These are phyloP conservation scores for Drosophila persimilis DNA, from an alignment of 1,140 invertebrate genomes.

Conservation along the genomic window DNA sequence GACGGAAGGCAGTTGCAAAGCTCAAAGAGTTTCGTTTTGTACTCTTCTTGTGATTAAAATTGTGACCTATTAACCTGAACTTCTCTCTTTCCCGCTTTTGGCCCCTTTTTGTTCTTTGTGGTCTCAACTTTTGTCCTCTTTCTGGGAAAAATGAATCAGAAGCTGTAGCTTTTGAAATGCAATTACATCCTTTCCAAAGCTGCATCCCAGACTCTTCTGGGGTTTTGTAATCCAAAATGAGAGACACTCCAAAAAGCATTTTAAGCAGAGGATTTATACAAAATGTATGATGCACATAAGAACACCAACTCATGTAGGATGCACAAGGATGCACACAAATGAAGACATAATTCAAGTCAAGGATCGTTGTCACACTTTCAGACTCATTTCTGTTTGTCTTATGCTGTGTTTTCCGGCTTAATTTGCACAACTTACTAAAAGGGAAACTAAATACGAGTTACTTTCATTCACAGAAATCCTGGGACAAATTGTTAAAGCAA, in stretches of 20 bases:
- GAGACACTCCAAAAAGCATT: slow-evolving; percentile 54
- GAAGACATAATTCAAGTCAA: slow-evolving; percentile 24
- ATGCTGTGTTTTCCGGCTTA: too few species aligned
- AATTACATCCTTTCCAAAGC: slow-evolving; percentile 43
- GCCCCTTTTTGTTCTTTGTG: slow-evolving; percentile 3
- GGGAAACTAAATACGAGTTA: too few species aligned
- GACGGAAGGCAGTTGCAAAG: background rate
- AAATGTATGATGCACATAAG: slow-evolving; percentile 40
- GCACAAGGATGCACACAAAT: slow-evolving; percentile 13
- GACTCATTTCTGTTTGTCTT: too few species aligned
- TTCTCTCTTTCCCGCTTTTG: background rate
- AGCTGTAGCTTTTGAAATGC: slow-evolving; percentile 39
- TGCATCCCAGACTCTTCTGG: background rate
- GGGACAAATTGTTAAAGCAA: slow-evolving; percentile 15
- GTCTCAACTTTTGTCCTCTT: background rate
- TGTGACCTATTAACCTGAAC: too few species aligned
- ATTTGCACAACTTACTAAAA: too few species aligned
- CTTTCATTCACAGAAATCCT: too few species aligned
- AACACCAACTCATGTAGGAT: slow-evolving; percentile 7
- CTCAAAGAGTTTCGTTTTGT: too few species aligned
- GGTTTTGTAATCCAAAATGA: slow-evolving; percentile 36
- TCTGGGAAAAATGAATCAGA: background rate
- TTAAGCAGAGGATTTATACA: slow-evolving; percentile 49
- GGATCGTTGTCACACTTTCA: slow-evolving; percentile 1
- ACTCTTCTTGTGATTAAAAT: too few species aligned